Evolutionary conservation across 2,113 vertebrate species (phyloP).

Genomic region (Clarias gariepinus): DNA sequence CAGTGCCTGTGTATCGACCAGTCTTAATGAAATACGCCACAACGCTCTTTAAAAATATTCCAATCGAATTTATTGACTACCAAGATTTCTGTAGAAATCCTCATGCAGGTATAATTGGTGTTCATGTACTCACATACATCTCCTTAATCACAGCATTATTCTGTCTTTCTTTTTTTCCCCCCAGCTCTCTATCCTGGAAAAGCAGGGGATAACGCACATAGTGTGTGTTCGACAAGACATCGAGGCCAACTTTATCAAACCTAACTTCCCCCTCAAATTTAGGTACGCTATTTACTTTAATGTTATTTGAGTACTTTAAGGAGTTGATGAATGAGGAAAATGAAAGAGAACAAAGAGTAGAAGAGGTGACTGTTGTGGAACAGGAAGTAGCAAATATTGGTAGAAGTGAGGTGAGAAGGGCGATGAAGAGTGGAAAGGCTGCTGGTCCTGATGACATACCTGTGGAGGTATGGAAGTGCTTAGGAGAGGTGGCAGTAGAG

Average conservation of each 20-base stretch:
- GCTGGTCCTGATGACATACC: too few species aligned
- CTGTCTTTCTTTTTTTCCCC: constrained; percentile 42
- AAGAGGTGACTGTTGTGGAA: too few species aligned
- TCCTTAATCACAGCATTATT: not conserved
- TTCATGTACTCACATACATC: not conserved
- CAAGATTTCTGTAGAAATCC: too few species aligned
- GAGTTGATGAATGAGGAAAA: too few species aligned
- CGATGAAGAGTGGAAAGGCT: too few species aligned
- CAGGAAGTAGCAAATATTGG: too few species aligned
- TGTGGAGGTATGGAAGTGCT: too few species aligned
- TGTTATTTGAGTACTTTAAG: too few species aligned
- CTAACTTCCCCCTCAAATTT: constrained; percentile 96
- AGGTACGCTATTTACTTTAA: constrained; percentile 78
- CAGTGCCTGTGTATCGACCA: not conserved
- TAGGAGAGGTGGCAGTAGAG: too few species aligned
- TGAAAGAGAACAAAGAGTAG: too few species aligned
- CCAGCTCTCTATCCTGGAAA: constrained; percentile 91
- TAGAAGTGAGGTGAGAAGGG: too few species aligned
- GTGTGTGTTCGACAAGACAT: constrained; percentile 98
- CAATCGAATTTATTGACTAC: too few species aligned
- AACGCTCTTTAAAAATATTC: not conserved
- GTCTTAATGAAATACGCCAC: not conserved
- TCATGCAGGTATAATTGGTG: not conserved
- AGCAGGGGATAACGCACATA: constrained; percentile 93
- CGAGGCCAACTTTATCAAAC: constrained; percentile 99